Base-by-base conservation (phyloP, 2,113 vertebrate genomes). In the Calonectris borealis region DNA sequence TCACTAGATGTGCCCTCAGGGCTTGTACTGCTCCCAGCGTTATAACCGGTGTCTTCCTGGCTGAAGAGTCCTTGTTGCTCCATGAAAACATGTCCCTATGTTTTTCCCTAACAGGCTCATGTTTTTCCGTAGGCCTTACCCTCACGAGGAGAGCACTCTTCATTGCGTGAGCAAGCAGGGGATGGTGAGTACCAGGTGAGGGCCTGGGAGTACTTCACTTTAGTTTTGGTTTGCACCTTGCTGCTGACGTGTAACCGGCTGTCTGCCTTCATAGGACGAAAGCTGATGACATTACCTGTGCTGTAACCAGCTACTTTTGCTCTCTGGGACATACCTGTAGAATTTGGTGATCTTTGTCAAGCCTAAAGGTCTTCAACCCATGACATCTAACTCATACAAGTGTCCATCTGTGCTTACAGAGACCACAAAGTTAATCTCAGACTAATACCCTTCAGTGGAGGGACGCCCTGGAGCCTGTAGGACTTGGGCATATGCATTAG, bases 1-100 rank as follows among this genome's bases (percentile, higher is more conserved):
- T n/a, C 58, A 29, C 65, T 52, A 15, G 24, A 26, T 1, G 2
- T 83, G 68, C 24, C 40, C 49, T 52, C 0, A 0, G 42, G 66
- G 42, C 52, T 68, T 31, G 6, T 5, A 2, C 46, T 81, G 34
- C 69, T 88, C 52, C 52, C 48, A 16, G 2, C 16, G 40, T 15
- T 38, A 20, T 2, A 27, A 82, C 48, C 46, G 32, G 19, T 0
- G 0, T 46, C 16, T 52, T 65, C 25, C 62, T 57, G 76, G 44
- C 54, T 61, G 62, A 38, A 26, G 52, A 55, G 24, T 42, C 27
- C 6, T 40, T 16, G 16, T 32, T 73, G 12, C 20, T 61, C 26
- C 40, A 9, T 58, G 71, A 57, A 88, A 92, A 48, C 27, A 2
- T 51, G 10, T 72, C 34, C 16, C 40, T 31, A 0, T 32, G 19